Conservation (phyloP, 2,888 invertebrate genomes). For the Escarpia spicata region DNA sequence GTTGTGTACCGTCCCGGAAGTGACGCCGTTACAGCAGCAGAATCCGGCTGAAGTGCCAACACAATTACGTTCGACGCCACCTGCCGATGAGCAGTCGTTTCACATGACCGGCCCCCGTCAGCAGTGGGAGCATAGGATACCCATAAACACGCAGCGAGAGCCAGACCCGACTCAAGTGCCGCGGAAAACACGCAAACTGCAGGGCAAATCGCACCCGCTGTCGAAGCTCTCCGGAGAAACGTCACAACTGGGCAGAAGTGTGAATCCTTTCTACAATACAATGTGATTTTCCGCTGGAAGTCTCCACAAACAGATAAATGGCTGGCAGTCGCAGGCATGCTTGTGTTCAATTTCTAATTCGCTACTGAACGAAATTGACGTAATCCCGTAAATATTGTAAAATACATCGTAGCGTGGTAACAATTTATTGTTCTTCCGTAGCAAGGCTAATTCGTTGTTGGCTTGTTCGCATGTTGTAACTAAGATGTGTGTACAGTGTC, state of each 20-base stretch:
- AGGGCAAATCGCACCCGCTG: conserved; percentile 17
- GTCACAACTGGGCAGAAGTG: background rate
- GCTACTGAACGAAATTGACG: background rate
- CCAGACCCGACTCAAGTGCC: background rate
- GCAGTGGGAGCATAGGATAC: background rate
- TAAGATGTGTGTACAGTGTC: no score
- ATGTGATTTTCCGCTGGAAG: background rate
- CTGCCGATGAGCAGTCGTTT: background rate
- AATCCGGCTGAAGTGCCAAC: background rate
- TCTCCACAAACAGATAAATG: background rate
- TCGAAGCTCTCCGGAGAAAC: background rate
- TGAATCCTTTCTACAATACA: conserved; percentile 13
- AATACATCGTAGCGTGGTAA: background rate
- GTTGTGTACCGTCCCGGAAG: background rate
- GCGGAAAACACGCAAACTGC: conserved; percentile 8
- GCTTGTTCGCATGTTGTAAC: background rate
- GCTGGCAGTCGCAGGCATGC: background rate
- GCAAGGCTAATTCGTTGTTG: background rate
- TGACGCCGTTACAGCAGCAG: background rate
- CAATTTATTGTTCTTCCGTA: background rate
- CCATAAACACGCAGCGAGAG: background rate
- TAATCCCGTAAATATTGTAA: background rate
- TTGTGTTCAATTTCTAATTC: background rate
- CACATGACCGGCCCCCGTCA: background rate
- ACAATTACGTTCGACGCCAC: background rate